phyloP scores from a whole-genome alignment of 2,888 invertebrate genomes.

The Melinaea menophilus region DNA sequence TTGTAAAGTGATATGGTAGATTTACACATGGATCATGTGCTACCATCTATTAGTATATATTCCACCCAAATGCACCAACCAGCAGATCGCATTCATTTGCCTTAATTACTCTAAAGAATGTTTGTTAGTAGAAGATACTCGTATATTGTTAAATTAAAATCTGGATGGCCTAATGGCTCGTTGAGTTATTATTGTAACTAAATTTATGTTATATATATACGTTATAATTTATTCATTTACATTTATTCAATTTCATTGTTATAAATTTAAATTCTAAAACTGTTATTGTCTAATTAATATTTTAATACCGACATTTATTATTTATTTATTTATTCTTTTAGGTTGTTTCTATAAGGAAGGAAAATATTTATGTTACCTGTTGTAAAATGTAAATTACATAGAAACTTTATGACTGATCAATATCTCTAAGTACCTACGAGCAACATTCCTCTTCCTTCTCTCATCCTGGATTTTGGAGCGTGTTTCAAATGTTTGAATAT shows the following conservation, averaged over 20 bases:
- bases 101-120: constrained; percentile 42
- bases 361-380: too few relatives aligned
- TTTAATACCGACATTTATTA: too few relatives aligned
- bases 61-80: constrained; percentile 42
- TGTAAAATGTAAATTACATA: neutral
- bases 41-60: constrained; percentile 57
- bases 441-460: constrained; percentile 10
- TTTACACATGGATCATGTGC: constrained; percentile 21
- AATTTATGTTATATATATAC: too few relatives aligned
- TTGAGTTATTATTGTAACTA: too few relatives aligned
- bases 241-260: too few relatives aligned
- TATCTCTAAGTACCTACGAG: constrained; percentile 14
- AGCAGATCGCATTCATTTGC: constrained; percentile 60
- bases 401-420: constrained; percentile 20
- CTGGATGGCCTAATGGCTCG: too few relatives aligned
- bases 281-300: too few relatives aligned
- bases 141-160: constrained; percentile 31
- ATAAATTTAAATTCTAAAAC: too few relatives aligned
- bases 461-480: neutral
- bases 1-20: constrained; percentile 13
- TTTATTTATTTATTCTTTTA: too few relatives aligned
- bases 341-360: too few relatives aligned
- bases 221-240: too few relatives aligned
- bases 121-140: constrained; percentile 36
- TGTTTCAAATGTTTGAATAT: neutral